A percentile compares a stretch with the other conserved stretches of the same genome.
Evolutionary conservation across 2,113 vertebrate species (phyloP).

Genomic region (Zosterops japonicus): DNA sequence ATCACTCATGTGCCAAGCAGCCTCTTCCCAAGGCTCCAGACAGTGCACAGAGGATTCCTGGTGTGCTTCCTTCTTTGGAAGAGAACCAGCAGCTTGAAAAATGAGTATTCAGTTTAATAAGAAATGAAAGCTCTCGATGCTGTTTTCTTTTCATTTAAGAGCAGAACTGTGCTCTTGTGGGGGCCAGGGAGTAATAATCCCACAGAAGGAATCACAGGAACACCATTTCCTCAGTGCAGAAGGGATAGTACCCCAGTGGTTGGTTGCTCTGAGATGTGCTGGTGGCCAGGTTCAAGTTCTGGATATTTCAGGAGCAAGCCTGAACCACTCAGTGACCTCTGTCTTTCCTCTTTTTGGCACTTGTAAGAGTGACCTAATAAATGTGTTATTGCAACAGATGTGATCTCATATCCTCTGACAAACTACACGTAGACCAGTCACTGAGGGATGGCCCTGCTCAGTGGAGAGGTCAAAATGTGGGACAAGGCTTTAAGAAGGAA

Average conservation of each 20-base stretch:
- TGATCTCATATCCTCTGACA: slow-evolving; percentile 5
- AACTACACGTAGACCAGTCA: background rate
- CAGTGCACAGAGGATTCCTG: background rate
- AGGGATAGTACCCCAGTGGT: background rate
- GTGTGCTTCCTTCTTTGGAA: background rate
- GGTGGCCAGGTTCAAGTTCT: background rate
- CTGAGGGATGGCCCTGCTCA: background rate
- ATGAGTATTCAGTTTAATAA: background rate
- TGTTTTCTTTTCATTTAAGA: background rate
- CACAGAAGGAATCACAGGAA: background rate
- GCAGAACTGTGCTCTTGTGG: background rate
- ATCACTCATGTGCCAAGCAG: background rate
- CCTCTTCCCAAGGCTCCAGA: background rate
- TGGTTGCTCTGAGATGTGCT: background rate
- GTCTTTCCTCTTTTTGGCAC: background rate
- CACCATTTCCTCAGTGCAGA: background rate
- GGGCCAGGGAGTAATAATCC: rapidly evolving
- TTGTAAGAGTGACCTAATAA: background rate
- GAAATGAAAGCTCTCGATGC: background rate
- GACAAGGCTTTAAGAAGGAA: background rate
- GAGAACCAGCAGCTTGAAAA: background rate
- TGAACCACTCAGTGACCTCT: background rate
- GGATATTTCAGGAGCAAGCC: background rate
- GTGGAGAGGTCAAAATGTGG: background rate
- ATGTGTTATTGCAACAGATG: background rate